phyloP scores from a whole-genome alignment of 2,113 vertebrate genomes.

The Mellivora capensis region DNA sequence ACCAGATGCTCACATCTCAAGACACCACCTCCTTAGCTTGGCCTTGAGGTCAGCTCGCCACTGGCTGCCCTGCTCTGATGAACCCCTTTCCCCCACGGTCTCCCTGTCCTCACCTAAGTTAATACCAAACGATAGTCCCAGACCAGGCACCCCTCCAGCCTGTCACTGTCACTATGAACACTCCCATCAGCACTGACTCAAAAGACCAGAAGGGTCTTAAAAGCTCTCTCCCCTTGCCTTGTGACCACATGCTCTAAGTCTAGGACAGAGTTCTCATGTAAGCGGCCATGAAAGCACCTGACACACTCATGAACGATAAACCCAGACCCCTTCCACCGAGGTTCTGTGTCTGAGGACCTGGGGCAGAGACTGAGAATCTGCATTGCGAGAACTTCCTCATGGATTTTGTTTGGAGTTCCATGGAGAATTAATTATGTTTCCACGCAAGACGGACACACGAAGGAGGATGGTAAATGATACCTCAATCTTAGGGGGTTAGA shows the following conservation, averaged over 20 bases:
- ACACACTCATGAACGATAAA: background rate
- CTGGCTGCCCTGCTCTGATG: background rate
- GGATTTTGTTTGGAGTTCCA: background rate
- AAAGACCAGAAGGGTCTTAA: background rate
- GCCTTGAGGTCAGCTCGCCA: too few relatives aligned
- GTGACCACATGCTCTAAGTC: background rate
- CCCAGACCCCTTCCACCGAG: background rate
- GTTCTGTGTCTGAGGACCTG: background rate
- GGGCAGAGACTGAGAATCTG: background rate
- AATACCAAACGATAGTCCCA: background rate
- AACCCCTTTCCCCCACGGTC: background rate
- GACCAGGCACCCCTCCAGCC: background rate
- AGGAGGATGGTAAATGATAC: background rate
- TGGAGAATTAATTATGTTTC: background rate
- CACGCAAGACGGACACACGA: background rate
- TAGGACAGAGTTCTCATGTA: background rate
- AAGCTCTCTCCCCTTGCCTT: background rate
- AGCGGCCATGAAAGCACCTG: background rate
- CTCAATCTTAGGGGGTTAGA: background rate
- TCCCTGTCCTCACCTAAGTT: background rate
- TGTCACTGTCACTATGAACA: rapidly evolving
- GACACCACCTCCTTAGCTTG: background rate
- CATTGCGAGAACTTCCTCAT: rapidly evolving
- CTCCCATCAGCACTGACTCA: background rate
- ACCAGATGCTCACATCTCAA: background rate